Evolutionary conservation across 2,888 invertebrate species (phyloP).

Genomic region (Drosophila seclusa): DNA sequence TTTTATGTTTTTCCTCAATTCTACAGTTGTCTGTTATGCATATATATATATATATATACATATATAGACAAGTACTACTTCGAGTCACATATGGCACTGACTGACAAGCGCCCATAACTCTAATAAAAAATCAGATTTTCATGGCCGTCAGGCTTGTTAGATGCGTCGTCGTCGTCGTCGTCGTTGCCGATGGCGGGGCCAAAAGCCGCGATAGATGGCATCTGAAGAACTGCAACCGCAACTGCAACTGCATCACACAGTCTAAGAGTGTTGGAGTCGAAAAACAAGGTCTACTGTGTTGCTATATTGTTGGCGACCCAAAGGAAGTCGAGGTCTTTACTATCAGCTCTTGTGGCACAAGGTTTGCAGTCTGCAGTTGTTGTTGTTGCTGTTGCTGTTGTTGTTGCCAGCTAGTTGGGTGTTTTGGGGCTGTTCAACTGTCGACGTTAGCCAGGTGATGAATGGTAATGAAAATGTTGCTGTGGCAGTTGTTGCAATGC

Average conservation of each 20-base stretch:
- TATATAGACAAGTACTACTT: not conserved
- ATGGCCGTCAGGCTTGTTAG: conserved; percentile 57
- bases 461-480: conserved; percentile 81
- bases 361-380: conserved; percentile 49
- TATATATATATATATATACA: not conserved
- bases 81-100: conserved; percentile 49
- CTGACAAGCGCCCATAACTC: conserved; percentile 53
- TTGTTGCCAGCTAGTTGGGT: conserved; percentile 19
- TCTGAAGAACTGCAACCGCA: conserved; percentile 21
- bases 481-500: conserved; percentile 77
- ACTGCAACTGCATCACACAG: conserved; percentile 18
- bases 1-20: not conserved
- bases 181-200: conserved; percentile 45
- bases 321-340: conserved; percentile 80
- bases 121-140: conserved; percentile 56
- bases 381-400: not conserved
- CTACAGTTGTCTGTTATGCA: not conserved
- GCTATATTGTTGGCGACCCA: conserved; percentile 62
- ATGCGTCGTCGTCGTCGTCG: conserved; percentile 54
- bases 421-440: conserved; percentile 31
- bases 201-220: conserved; percentile 45
- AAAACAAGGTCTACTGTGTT: conserved; percentile 54
- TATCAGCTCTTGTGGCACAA: conserved; percentile 64
- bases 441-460: conserved; percentile 75
- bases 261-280: not conserved